phyloP scores from a whole-genome alignment of 2,888 invertebrate genomes.

The Colletes collaris region DNA sequence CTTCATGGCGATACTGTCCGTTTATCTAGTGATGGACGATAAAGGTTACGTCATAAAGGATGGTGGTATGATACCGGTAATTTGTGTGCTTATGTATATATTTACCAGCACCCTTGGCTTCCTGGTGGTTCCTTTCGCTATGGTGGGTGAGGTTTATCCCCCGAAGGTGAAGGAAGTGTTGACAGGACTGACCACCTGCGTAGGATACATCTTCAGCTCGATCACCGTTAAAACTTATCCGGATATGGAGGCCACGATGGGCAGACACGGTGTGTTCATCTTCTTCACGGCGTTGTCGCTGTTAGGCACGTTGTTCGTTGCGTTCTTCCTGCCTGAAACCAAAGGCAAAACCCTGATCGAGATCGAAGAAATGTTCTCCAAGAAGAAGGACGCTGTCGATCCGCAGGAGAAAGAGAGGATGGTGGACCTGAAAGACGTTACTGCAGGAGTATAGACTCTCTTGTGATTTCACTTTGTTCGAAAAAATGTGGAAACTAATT shows the following conservation, averaged over 20 bases:
- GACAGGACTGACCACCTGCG: slow-evolving; percentile 83
- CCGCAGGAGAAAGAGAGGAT: slow-evolving; percentile 12
- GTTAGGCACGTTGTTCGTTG: slow-evolving; percentile 84
- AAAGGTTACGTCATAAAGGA: slow-evolving; percentile 72
- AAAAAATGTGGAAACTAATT: not conserved
- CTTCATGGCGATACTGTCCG: slow-evolving; percentile 84
- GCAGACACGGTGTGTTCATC: slow-evolving; percentile 83
- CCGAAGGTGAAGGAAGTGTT: slow-evolving; percentile 84
- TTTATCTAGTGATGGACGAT: slow-evolving; percentile 80
- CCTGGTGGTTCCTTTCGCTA: slow-evolving; percentile 85
- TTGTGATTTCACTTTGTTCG: too few relatives aligned
- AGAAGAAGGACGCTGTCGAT: slow-evolving; percentile 55
- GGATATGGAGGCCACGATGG: slow-evolving; percentile 81
- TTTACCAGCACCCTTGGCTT: slow-evolving; percentile 85
- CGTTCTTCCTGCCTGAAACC: slow-evolving; percentile 84
- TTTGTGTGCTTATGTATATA: slow-evolving; percentile 83
- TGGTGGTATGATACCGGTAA: slow-evolving; percentile 80
- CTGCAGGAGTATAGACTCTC: not conserved
- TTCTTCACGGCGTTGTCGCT: slow-evolving; percentile 84
- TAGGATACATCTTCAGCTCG: slow-evolving; percentile 85
- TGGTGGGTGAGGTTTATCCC: slow-evolving; percentile 85
- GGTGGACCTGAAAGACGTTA: slow-evolving; percentile 20
- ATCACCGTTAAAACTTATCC: slow-evolving; percentile 84
- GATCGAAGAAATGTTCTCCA: slow-evolving; percentile 83
- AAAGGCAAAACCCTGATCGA: slow-evolving; percentile 84